Base-by-base conservation (phyloP, 2,113 vertebrate species). In the Leptodactylus fuscus region DNA sequence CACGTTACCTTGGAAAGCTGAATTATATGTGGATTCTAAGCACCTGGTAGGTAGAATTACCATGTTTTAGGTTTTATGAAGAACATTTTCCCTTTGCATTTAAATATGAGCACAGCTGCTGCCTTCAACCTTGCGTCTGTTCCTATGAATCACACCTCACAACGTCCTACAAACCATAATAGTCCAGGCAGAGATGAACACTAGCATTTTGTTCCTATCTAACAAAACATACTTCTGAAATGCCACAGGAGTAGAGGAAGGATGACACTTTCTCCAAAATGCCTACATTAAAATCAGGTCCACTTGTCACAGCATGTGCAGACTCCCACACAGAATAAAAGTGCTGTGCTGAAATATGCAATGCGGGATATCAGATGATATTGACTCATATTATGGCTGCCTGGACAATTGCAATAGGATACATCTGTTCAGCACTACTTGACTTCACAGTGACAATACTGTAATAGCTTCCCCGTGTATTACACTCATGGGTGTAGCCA, bases 91-190 rank as follows among this genome's bases (percentile, higher is more conserved):
- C 13, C 10, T 34, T 77, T 32, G 3, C 46, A 32, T 77, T 13
- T 49, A 16, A 53, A 51, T 34, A 16, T 16, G 69, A 71, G n/a
- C 44, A 53, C 74, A 76, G 46, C 29, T 51, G 46, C 27, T 18
- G 27, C 18, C 44, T 27, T 46, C 48, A 51, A 53, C 74, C 22
- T n/a, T 7, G n/a, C 22, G 36, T 60, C 76, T 79, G 53, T 60
- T 79, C 34, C 32, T 41, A 58, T 58, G 34, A 58, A 79, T 79
- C 29, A 79, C 34, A 79, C 20, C 76, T 58, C 32, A 41, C 76
- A 60, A 58, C 51, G 38, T 53, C 55, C 36, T 7, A 49, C 76
- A 38, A 24, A 15, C 2, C 1, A 41, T 58, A 58, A 67, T 3
- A n/a, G 55, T 44, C 12, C 15, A 48, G 58, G 13, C 18, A 38